These are phyloP conservation scores for Myotis lucifugus DNA, from an alignment of 2,113 vertebrate species.

Conservation along the genomic window DNA sequence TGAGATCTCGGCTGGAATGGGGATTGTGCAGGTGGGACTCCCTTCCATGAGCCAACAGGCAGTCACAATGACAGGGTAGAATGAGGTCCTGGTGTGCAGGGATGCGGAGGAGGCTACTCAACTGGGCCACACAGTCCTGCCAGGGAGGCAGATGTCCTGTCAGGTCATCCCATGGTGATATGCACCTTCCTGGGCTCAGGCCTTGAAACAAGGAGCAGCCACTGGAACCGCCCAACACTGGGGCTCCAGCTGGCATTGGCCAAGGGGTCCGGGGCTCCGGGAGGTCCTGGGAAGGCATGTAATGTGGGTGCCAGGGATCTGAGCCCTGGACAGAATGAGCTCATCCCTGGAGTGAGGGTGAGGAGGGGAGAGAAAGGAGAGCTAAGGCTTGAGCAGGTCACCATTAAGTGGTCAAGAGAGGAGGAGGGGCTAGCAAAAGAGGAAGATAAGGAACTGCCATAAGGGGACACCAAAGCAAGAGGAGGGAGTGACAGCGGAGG, in stretches of 20 bases:
- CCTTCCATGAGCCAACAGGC: not conserved
- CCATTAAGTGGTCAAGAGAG: not conserved
- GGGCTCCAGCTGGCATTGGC: not conserved
- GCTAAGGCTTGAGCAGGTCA: rapidly evolving
- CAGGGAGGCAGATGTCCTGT: not conserved
- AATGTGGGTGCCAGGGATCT: no score
- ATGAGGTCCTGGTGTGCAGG: not conserved
- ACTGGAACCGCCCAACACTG: not conserved
- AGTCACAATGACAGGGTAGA: not conserved
- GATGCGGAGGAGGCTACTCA: not conserved
- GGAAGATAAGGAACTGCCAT: rapidly evolving
- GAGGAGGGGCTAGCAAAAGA: not conserved
- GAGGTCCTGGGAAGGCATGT: not conserved
- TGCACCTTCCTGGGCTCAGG: no score
- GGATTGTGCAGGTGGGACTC: not conserved
- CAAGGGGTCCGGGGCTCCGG: not conserved
- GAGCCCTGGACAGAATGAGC: no score
- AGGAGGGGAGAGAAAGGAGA: not conserved
- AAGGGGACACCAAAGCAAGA: no score
- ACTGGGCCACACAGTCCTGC: no score
- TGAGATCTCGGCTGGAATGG: not conserved
- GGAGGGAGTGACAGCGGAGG: not conserved
- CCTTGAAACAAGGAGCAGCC: not conserved
- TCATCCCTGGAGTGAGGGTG: not conserved
- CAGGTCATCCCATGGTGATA: no score